These are phyloP conservation scores for Rhombomys opimus DNA, from an alignment of 2,113 vertebrate species.

Conservation along the genomic window DNA sequence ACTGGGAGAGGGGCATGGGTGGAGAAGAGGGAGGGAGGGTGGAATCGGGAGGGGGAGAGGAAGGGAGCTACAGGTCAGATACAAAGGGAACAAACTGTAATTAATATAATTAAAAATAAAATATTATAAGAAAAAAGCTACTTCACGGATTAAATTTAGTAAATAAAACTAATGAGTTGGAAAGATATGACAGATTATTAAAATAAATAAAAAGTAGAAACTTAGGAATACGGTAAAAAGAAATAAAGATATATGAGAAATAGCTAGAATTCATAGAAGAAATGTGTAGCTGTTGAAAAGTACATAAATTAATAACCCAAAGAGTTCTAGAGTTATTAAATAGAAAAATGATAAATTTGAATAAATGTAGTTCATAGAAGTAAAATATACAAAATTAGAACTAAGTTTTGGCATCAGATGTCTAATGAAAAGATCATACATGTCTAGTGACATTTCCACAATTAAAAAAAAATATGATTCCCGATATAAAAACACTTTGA, in stretches of 20 bases:
- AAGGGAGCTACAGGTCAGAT: too few relatives aligned
- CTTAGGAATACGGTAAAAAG: background rate
- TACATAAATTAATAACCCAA: background rate
- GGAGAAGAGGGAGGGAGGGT: too few relatives aligned
- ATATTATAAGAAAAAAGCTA: background rate
- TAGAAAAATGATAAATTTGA: background rate
- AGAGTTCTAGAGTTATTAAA: background rate
- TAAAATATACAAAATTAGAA: background rate
- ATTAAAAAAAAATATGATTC: background rate
- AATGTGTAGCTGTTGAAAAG: background rate
- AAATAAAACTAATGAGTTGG: background rate
- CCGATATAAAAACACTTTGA: background rate
- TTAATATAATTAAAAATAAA: too few relatives aligned
- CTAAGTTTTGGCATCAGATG: background rate
- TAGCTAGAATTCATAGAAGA: background rate
- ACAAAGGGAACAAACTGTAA: too few relatives aligned
- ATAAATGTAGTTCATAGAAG: conserved; percentile 13
- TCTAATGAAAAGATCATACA: background rate
- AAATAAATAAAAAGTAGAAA: background rate
- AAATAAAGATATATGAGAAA: background rate
- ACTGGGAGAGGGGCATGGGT: too few relatives aligned
- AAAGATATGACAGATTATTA: background rate
- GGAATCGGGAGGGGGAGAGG: too few relatives aligned
- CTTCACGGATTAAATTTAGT: background rate
- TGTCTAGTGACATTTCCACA: background rate